Evolutionary conservation across 2,888 invertebrate genomes (phyloP), one percentile per base, ranked within the genome.

Genomic region (Drosophila planitibia): DNA sequence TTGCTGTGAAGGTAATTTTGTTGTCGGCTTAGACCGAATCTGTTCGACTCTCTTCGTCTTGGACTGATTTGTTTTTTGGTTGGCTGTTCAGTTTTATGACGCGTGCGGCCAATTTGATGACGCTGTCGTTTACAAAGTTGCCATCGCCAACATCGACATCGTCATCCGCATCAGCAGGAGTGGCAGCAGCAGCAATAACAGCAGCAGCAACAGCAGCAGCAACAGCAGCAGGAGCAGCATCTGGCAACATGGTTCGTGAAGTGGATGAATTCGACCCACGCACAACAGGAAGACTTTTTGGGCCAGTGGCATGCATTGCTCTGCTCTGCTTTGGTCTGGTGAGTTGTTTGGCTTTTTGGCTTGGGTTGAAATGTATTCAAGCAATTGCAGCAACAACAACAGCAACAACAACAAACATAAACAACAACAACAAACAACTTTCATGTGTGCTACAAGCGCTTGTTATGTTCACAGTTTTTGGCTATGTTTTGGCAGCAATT

Each of bases 401-500:
- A 33, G 3, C 59, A 74, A 16, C 60, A 66, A 35, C 72, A 51
- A 6, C 61, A 70, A 63, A 69, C 28, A 28, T 28, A 28, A 66
- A 53, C 58, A 73, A 30, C 44, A 44, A 1, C 59, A 59, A 16
- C 47, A 58, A 71, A 66, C 82, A 60, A 82, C 77, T 74, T 74
- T 80, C 77, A 74, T 68, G 65, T 61, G 35, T 64, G 69, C 55
- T 65, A 73, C 85, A 82, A 79, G 72, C 76, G 76, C 62, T 74
- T 69, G 70, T 79, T 72, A 67, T 83, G 83, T 82, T 85, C 54
- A 47, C 55, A 70, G 81, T 49, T 69, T 66, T 66, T 79, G 81
- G 59, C 72, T 72, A 57, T 89, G 81, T 86, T 90, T 90, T 87
- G 90, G 87, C 87, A 87, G 90, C 87, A 87, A 87, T 87, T 87